These are phyloP conservation scores for Heterochromis multidens DNA, from an alignment of 2,113 vertebrate species.

Conservation along the genomic window DNA sequence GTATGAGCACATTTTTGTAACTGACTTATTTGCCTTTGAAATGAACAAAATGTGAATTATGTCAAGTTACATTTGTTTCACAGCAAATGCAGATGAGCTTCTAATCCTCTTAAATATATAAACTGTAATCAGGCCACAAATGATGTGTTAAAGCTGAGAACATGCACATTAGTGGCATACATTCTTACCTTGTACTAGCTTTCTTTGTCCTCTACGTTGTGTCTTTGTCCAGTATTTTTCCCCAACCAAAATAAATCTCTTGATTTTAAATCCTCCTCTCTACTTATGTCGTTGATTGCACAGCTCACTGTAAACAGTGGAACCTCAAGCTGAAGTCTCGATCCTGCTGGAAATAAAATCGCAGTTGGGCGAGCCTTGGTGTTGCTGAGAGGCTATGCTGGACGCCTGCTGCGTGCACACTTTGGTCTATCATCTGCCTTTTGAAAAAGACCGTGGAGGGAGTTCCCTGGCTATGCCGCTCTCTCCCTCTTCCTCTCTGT, in stretches of 20 bases:
- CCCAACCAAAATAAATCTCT: neutral
- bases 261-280: neutral
- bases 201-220: neutral
- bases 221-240: neutral
- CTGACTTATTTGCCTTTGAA: fast-evolving
- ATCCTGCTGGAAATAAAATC: constrained; percentile 8
- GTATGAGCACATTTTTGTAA: neutral
- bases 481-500: constrained; percentile 15
- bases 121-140: constrained; percentile 43
- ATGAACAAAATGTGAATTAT: neutral
- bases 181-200: constrained; percentile 40
- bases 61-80: neutral
- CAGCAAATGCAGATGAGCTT: neutral
- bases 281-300: neutral
- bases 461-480: constrained; percentile 31
- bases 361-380: neutral
- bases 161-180: neutral
- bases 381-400: neutral
- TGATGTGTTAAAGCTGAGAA: constrained; percentile 15
- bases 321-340: neutral
- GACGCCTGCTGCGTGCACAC: constrained; percentile 18
- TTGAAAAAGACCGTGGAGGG: constrained; percentile 37
- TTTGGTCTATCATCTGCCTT: constrained; percentile 36
- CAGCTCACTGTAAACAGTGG: neutral
- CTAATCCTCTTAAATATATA: constrained; percentile 28